Conservation (phyloP, 2,113 vertebrate genomes). For the Loxodonta africana region DNA sequence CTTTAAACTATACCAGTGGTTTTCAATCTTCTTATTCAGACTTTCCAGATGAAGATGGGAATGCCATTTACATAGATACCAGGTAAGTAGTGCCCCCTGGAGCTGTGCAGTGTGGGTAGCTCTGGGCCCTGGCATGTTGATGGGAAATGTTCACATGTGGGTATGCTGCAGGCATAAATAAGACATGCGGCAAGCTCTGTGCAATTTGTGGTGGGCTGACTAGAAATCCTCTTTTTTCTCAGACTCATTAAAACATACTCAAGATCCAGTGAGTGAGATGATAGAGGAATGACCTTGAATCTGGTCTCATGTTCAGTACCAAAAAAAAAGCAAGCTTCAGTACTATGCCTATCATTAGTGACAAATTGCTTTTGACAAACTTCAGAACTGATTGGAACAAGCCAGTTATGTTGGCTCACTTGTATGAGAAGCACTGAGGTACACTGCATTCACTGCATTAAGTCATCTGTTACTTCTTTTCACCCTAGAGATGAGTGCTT, state of each 20-base stretch:
- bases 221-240: conserved; percentile 11
- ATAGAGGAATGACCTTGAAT: conserved; percentile 36
- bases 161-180: background rate
- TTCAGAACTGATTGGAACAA: background rate
- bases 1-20: background rate
- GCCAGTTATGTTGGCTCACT: background rate
- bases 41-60: background rate
- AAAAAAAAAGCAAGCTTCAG: background rate
- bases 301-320: background rate
- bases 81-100: background rate
- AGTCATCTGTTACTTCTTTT: background rate
- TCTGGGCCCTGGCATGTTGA: background rate
- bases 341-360: background rate
- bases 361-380: conserved; percentile 38
- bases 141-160: background rate
- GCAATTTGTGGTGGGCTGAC: background rate
- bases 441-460: background rate
- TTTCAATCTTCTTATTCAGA: background rate
- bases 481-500: background rate
- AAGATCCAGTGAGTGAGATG: conserved; percentile 27
- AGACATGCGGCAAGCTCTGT: background rate
- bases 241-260: conserved; percentile 1
- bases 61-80: background rate
- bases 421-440: background rate
- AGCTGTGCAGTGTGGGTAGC: background rate